Conservation (phyloP, 2,888 invertebrate genomes). For the Steinernema scapterisci region DNA sequence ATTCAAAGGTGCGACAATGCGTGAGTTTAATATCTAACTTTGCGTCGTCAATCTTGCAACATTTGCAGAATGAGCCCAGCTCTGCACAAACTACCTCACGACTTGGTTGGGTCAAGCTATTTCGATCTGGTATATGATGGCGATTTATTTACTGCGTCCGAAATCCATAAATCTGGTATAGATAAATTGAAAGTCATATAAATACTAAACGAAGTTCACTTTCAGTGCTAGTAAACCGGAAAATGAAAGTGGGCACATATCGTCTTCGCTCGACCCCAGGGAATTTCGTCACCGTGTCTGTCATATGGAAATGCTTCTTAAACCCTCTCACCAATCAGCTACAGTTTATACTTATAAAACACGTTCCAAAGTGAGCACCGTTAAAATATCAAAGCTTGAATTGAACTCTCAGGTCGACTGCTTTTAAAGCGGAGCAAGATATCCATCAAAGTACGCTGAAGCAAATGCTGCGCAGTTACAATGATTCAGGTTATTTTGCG, state of each 20-base stretch:
- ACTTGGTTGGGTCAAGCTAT: not conserved
- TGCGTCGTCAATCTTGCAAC: too few species aligned
- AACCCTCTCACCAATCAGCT: not conserved
- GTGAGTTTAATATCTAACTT: not conserved
- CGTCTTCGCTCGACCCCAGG: not conserved
- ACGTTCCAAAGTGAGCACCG: slow-evolving; percentile 3
- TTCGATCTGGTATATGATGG: slow-evolving; percentile 12
- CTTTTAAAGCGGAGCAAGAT: not conserved
- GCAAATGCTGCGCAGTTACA: slow-evolving; percentile 14
- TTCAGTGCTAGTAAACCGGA: not conserved
- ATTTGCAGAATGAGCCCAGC: not conserved
- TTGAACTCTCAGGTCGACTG: not conserved
- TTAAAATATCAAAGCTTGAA: not conserved
- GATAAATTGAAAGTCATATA: not conserved
- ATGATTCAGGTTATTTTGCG: not conserved
- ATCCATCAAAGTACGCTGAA: slow-evolving; percentile 21
- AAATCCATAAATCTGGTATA: slow-evolving; percentile 1
- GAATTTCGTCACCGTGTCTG: not conserved
- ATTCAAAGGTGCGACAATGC: not conserved
- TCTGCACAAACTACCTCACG: not conserved
- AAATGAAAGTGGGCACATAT: not conserved
- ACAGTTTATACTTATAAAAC: slow-evolving; percentile 10
- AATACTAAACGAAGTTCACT: not conserved
- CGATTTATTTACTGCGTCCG: not conserved
- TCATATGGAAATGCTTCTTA: not conserved